Percentiles rank a stretch among this genome's conserved stretches.
phyloP scores from a whole-genome alignment of 2,888 invertebrate species.

The Capitulum mitella region DNA sequence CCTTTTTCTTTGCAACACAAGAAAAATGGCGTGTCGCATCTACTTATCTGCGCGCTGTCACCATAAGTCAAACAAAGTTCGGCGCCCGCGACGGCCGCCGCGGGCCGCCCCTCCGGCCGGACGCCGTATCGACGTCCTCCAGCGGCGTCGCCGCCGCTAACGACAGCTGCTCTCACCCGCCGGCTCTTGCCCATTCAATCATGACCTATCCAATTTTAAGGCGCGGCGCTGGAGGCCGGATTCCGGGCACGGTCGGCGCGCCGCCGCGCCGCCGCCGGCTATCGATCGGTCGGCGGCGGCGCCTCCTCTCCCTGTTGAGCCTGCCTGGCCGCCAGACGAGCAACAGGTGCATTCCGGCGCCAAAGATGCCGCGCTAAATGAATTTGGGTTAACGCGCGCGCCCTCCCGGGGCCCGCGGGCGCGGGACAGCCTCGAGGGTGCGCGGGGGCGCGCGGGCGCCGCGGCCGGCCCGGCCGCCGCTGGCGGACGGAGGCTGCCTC shows the following conservation, averaged over 20 bases:
- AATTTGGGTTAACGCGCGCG: conserved; percentile 18
- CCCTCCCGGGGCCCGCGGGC: not conserved
- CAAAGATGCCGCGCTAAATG: conserved; percentile 12
- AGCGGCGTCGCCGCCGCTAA: not conserved
- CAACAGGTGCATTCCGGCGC: conserved; percentile 17
- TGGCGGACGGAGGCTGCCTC: not conserved
- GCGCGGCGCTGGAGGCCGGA: not conserved
- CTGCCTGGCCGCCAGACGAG: not conserved
- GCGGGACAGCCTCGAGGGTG: not conserved
- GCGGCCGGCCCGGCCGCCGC: not conserved
- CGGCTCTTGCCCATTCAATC: not conserved
- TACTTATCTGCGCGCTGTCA: no score
- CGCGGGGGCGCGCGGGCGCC: not conserved
- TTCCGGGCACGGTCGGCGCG: not conserved
- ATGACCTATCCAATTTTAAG: conserved; percentile 24
- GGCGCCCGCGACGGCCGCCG: no score
- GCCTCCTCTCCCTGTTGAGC: conserved; percentile 1
- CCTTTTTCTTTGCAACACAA: no score
- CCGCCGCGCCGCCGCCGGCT: not conserved
- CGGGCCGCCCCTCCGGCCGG: not conserved
- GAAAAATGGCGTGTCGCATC: no score
- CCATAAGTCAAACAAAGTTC: no score
- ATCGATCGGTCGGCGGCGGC: not conserved
- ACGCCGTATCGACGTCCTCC: not conserved
- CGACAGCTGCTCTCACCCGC: not conserved